Base-by-base conservation (phyloP, 2,888 invertebrate species). In the Tiliacea citrago region DNA sequence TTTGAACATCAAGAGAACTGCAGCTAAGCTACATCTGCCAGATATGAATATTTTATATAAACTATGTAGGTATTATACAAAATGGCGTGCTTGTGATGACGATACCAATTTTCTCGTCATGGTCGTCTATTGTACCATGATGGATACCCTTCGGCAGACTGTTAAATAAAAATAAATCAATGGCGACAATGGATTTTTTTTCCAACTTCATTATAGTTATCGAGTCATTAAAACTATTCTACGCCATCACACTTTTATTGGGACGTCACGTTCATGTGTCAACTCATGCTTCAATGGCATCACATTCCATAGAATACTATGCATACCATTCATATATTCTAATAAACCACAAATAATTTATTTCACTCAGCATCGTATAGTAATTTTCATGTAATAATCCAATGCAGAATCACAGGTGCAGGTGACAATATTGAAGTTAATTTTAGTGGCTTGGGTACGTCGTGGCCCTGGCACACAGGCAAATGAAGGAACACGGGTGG, bases 211-310 rank as follows among this genome's bases (percentile, higher is more conserved):
- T 29, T n/a, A 42, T 35, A 12, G 18, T n/a, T 53, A n/a, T 47
- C 16, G 42, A 29, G 24, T 16, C 12, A 55, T 42, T 61, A 18
- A 55, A 67, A 67, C 51, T 13, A 68, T 51, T 68, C 63, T 21
- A 51, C 21, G 18, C 12, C 10, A 21, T 16, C 42, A 68, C 4
- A 53, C 16, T 47, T 73, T 53, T 58, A 71, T 39, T 51, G 45
- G 18, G n/a, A 57, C 13, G 24, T 76, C 55, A 67, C 66, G 35
- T 49, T 29, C 7, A 24, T 45, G 51, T 58, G 51, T 68, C 42
- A 67, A n/a, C 16, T 42, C 45, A 55, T 58, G 63, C 78, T 53
- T 77, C 58, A 78, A 39, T 57, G 47, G 10, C 7, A 13, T 61
- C 10, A n/a, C 47, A 68, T 68, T 73, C 47, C 42, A 35, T 79